phyloP scores from a whole-genome alignment of 2,888 invertebrate genomes.

The Drosophila affinis region DNA sequence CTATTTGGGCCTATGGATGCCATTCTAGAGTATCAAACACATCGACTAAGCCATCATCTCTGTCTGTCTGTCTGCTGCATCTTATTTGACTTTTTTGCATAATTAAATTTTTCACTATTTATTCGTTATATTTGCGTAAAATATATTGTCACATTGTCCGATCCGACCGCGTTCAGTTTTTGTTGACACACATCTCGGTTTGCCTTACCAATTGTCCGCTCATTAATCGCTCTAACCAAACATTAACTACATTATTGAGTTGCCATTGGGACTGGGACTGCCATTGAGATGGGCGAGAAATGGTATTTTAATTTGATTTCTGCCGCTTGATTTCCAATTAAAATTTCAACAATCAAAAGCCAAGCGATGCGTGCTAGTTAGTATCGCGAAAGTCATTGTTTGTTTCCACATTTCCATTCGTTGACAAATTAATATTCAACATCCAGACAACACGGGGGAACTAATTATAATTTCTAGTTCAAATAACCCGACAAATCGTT shows the following conservation, averaged over 20 bases:
- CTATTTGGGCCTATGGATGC: too few species aligned
- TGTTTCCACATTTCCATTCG: slow-evolving; percentile 40
- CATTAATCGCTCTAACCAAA: slow-evolving; percentile 53
- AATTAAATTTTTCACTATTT: slow-evolving; percentile 31
- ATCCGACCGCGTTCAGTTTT: slow-evolving; percentile 21
- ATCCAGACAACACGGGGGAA: slow-evolving; percentile 31
- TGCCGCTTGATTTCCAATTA: slow-evolving; percentile 54
- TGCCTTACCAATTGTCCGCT: slow-evolving; percentile 53
- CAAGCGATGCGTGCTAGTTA: slow-evolving; percentile 30
- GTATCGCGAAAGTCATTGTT: slow-evolving; percentile 32
- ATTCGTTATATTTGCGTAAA: slow-evolving; percentile 10
- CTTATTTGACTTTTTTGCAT: slow-evolving; percentile 29
- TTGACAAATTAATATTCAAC: slow-evolving; percentile 42
- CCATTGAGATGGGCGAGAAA: slow-evolving; percentile 21
- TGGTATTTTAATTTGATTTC: slow-evolving; percentile 62
- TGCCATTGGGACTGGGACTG: slow-evolving; percentile 13
- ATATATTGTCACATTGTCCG: slow-evolving; percentile 17
- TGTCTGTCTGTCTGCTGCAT: not conserved
- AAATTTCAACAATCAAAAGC: slow-evolving; percentile 46
- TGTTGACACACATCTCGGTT: slow-evolving; percentile 53
- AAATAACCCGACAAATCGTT: slow-evolving; percentile 35
- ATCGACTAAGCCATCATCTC: not conserved
- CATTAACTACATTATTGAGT: slow-evolving; percentile 50
- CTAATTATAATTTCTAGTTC: slow-evolving; percentile 61
- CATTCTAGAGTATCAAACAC: not conserved